phyloP scores from a whole-genome alignment of 2,113 vertebrate species.

The Casuarius casuarius region DNA sequence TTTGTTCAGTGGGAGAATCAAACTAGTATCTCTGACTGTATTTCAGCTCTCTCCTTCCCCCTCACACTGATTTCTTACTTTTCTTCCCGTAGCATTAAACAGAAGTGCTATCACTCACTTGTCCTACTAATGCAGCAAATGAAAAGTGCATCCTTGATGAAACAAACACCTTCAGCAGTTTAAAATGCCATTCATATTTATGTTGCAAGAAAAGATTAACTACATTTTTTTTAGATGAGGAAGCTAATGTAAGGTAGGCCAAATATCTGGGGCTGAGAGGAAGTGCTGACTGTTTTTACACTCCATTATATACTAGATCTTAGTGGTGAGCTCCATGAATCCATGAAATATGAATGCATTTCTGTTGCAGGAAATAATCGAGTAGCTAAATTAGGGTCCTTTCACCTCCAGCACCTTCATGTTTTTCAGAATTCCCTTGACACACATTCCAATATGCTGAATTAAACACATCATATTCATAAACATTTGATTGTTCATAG shows the following conservation, averaged over 20 bases:
- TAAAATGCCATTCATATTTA: background rate
- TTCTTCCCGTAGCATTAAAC: background rate
- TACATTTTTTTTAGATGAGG: background rate
- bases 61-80: background rate
- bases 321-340: background rate
- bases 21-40: background rate
- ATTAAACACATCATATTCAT: background rate
- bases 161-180: background rate
- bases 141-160: constrained; percentile 23
- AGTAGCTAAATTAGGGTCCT: background rate
- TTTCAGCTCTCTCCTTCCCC: background rate
- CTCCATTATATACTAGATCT: background rate
- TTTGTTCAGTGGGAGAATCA: background rate
- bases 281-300: background rate
- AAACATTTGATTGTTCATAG: background rate
- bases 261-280: background rate
- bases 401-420: background rate
- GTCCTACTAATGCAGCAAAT: background rate
- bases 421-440: background rate
- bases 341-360: background rate
- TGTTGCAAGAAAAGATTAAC: background rate
- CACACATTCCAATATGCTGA: background rate
- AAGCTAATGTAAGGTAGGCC: background rate
- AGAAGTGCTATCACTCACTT: background rate
- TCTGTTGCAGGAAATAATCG: background rate